Conservation (phyloP, 2,797 vertebrate species). For the Eurystomus glaucurus region DNA sequence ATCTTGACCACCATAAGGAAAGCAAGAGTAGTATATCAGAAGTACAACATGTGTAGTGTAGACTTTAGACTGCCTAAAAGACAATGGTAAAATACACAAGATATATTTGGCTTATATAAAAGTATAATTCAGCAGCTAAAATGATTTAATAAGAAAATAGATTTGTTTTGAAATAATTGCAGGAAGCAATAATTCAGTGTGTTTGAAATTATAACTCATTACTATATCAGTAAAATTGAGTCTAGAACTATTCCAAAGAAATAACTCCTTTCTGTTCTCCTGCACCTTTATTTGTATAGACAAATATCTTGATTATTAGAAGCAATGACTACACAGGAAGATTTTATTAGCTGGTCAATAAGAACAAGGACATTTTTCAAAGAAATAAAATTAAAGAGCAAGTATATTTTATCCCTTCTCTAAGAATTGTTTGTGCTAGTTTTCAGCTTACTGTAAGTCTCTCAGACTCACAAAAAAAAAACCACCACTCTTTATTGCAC, state of each 20-base stretch:
- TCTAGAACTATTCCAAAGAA: neutral
- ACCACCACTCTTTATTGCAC: constrained; percentile 13
- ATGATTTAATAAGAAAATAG: neutral
- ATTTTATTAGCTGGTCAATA: neutral
- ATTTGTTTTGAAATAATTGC: neutral
- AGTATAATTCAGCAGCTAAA: neutral
- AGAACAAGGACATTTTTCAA: neutral
- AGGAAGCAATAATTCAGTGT: neutral
- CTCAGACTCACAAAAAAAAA: neutral
- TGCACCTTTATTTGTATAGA: neutral
- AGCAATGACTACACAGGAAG: neutral
- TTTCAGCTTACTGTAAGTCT: constrained; percentile 47
- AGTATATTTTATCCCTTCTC: neutral
- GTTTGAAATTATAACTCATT: neutral
- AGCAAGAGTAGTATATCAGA: neutral
- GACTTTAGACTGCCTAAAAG: neutral
- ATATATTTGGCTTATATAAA: neutral
- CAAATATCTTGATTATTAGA: neutral
- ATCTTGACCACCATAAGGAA: neutral
- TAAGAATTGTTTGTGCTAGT: constrained; percentile 8
- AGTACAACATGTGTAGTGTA: neutral
- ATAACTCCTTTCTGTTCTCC: neutral
- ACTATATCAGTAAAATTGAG: neutral
- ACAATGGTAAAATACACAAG: neutral
- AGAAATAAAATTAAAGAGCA: neutral